Conservation (phyloP, 1,140 invertebrate species). For the Calliopsis andreniformis region DNA sequence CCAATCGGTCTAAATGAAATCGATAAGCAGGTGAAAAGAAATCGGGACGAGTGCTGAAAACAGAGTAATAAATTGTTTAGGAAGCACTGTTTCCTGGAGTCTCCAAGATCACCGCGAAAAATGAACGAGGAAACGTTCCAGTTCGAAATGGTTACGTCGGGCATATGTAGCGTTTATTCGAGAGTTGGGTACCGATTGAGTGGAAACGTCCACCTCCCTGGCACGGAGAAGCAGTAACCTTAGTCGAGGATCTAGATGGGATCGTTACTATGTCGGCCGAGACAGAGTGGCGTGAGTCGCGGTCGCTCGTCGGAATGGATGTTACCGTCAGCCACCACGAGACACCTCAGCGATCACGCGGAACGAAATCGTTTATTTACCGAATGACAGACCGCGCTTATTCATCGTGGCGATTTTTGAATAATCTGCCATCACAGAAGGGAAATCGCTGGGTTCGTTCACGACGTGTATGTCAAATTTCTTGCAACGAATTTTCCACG, state of each 20-base stretch:
- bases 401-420: constrained; percentile 43
- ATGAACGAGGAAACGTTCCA: not conserved
- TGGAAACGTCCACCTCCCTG: constrained; percentile 41
- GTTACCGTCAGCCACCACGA: constrained; percentile 66
- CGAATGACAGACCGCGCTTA: constrained; percentile 59
- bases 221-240: constrained; percentile 52
- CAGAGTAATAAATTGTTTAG: not conserved
- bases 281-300: constrained; percentile 62
- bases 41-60: no score
- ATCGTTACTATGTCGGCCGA: constrained; percentile 56
- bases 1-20: no score
- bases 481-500: not conserved
- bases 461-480: no score
- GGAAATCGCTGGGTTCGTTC: not conserved
- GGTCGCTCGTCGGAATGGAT: constrained; percentile 65
- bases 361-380: constrained; percentile 73
- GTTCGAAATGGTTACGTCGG: not conserved
- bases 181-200: constrained; percentile 9
- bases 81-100: not conserved
- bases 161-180: not conserved
- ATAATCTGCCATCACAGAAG: not conserved
- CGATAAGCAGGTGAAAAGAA: no score
- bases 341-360: constrained; percentile 71
- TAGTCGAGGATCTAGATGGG: constrained; percentile 59
- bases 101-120: not conserved